Evolutionary conservation across 35 echinoderm and acorn worm genomes (phyloP), one percentile per base, ranked within the genome.

Genomic region (Lytechinus variegatus): DNA sequence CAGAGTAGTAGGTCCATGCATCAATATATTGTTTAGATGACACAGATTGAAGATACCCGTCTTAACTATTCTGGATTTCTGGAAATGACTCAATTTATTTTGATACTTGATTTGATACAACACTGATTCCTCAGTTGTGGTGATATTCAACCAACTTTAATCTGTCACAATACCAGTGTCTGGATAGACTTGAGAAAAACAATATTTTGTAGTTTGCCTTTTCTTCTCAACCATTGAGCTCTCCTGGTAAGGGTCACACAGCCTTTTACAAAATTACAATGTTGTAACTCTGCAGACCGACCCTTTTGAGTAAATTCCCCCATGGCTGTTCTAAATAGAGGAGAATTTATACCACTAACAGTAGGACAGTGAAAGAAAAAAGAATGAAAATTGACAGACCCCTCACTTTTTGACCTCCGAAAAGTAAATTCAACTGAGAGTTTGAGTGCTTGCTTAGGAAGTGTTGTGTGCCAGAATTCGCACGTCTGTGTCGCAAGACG

Each of bases 381-480:
- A 79, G 66, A 24, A 16, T 6, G 24, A 71, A n/a, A 79, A 19
- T 24, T 79, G 66, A 79, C 66, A 24, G n/a, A 24, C n/a, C 66
- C 66, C 66, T 79, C 66, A 79, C 66, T 79, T 79, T 19, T 79
- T 79, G 66, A 79, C 66, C 66, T 79, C 66, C 16, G 66, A 27
- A 79, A 79, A 79, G 66, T 79, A 79, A 79, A 79, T 79, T 79
- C 66, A 79, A 79, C 66, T n/a, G 66, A 79, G 66, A 79, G n/a
- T 79, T n/a, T 0, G 66, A 79, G 66, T n/a, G 66, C 21, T 79
- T 79, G 66, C 66, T 27, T 79, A 79, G 66, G 66, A 79, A 79
- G 66, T 79, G 14, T 16, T 24, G 16, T 79, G 66, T 79, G 66
- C 16, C 66, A 79, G n/a, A 79, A 79, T 24, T 79, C 19, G 66